phyloP scores from a whole-genome alignment of 2,113 vertebrate species.

The Lagopus leucura region DNA sequence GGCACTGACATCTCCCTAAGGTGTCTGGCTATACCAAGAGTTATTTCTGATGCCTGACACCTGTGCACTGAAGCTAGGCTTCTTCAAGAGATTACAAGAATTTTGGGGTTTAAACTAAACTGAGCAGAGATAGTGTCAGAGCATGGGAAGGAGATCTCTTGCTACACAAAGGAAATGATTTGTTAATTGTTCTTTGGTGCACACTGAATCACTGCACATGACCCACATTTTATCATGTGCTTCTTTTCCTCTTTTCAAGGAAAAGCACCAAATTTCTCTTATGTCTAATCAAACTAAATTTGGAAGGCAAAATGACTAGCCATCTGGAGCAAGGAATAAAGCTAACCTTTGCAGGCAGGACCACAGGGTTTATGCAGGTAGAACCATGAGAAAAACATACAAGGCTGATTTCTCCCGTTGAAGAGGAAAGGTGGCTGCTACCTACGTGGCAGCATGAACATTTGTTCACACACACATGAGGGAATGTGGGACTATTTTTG shows the following conservation, averaged over 20 bases:
- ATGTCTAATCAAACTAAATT: background rate
- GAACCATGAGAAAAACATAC: background rate
- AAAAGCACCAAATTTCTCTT: background rate
- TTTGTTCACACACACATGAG: accelerated
- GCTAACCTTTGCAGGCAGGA: background rate
- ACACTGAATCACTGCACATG: background rate
- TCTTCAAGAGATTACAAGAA: background rate
- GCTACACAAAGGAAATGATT: background rate
- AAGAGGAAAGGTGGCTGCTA: background rate
- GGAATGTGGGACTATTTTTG: background rate
- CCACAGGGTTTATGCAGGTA: background rate
- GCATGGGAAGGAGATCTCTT: background rate
- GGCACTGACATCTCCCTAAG: background rate
- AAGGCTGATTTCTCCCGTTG: background rate
- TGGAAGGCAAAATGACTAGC: background rate
- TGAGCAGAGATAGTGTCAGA: background rate
- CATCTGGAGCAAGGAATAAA: background rate
- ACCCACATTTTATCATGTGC: background rate
- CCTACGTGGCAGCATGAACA: accelerated
- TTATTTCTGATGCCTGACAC: background rate
- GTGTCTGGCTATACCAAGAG: background rate
- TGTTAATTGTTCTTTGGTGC: background rate
- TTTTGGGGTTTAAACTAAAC: background rate
- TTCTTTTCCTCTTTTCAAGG: background rate
- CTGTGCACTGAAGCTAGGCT: background rate